Conservation (phyloP, 2,797 vertebrate genomes). For the Tenualosa ilisha region DNA sequence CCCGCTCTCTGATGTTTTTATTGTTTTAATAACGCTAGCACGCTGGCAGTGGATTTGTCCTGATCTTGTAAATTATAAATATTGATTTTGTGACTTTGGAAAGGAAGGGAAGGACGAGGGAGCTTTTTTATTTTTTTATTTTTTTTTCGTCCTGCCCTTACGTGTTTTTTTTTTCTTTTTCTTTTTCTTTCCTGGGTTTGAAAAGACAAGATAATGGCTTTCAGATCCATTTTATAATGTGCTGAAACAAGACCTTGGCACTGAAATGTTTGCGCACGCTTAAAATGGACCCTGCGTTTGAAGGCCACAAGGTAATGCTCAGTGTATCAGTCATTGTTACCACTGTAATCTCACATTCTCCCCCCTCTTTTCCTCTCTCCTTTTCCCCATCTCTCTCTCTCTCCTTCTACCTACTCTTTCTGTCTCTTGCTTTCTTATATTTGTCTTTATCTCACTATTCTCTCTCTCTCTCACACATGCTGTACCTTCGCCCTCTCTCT, state of each 20-base stretch:
- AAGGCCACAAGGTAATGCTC: slow-evolving; percentile 40
- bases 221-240: slow-evolving; percentile 57
- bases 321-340: slow-evolving; percentile 43
- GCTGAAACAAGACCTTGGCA: slow-evolving; percentile 59
- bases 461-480: not conserved
- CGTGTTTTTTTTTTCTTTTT: not conserved
- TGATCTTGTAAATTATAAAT: slow-evolving; percentile 79
- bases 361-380: slow-evolving; percentile 27
- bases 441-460: not conserved
- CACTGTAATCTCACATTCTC: slow-evolving; percentile 37
- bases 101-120: slow-evolving; percentile 40
- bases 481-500: too few species aligned
- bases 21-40: slow-evolving; percentile 76
- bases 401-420: not conserved
- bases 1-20: slow-evolving; percentile 70
- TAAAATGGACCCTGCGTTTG: slow-evolving; percentile 40
- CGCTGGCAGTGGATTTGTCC: slow-evolving; percentile 66
- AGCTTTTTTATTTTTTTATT: slow-evolving; percentile 28
- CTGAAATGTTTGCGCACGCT: slow-evolving; percentile 38
- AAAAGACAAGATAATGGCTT: slow-evolving; percentile 56
- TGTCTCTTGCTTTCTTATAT: not conserved
- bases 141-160: not conserved
- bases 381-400: slow-evolving; percentile 23
- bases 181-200: not conserved
- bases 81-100: slow-evolving; percentile 72